Evolutionary conservation across 1,140 invertebrate species (phyloP).

Genomic region (Parasteatoda tepidariorum): DNA sequence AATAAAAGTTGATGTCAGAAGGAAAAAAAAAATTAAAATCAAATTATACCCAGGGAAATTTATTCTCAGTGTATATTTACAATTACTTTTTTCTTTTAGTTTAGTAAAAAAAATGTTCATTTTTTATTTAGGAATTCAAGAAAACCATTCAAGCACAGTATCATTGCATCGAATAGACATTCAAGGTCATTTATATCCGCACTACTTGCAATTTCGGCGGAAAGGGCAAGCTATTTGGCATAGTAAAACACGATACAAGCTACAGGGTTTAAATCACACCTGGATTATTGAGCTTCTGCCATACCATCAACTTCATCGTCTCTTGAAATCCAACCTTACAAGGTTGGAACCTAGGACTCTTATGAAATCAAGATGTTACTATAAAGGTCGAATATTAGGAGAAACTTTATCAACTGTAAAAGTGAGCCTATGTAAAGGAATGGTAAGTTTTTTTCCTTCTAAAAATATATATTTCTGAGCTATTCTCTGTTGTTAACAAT

Average conservation of each 20-base stretch:
- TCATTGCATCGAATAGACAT: conserved; percentile 21
- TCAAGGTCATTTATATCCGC: conserved; percentile 17
- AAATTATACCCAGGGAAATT: too few species aligned
- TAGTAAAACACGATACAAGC: conserved; percentile 30
- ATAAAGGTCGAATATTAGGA: conserved; percentile 14
- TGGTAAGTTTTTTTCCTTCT: conserved; percentile 11
- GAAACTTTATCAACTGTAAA: conserved; percentile 37
- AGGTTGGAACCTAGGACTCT: background rate
- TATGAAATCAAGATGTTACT: conserved; percentile 34
- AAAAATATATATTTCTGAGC: background rate
- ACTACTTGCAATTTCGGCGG: conserved; percentile 14
- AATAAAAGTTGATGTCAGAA: too few species aligned
- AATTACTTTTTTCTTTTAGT: too few species aligned
- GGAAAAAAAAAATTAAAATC: too few species aligned
- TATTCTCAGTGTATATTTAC: too few species aligned
- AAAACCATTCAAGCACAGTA: conserved; percentile 1
- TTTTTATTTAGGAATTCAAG: background rate
- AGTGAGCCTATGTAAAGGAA: conserved; percentile 39
- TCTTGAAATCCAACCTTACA: background rate
- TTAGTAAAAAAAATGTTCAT: background rate
- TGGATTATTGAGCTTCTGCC: conserved; percentile 34
- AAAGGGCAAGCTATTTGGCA: conserved; percentile 22
- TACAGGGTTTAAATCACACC: conserved; percentile 22
- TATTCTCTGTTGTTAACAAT: too few species aligned
- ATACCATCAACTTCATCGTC: background rate